Conservation (phyloP, 2,888 invertebrate species). For the Macrosiphum euphorbiae region DNA sequence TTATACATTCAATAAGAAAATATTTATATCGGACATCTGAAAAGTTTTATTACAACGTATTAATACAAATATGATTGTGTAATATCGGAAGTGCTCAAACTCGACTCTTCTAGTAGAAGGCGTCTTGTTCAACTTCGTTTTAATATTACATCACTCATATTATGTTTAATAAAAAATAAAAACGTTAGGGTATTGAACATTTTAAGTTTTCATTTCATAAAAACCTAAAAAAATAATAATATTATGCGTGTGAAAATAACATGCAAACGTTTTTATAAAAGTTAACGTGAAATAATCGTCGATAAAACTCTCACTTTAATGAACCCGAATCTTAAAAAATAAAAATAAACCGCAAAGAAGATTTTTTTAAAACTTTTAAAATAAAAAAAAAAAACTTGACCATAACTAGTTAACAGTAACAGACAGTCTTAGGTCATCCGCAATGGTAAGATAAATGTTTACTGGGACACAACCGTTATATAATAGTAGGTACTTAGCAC, state of each 20-base stretch:
- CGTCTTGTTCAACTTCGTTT: not conserved
- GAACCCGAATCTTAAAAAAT: conserved; percentile 6
- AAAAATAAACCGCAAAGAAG: not conserved
- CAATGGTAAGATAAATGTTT: not conserved
- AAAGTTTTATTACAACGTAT: not conserved
- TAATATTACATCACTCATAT: not conserved
- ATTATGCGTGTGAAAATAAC: not conserved
- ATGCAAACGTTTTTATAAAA: not conserved
- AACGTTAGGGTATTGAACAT: not conserved
- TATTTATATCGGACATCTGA: not conserved
- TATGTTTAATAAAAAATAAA: not conserved
- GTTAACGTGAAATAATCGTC: not conserved
- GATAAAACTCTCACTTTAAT: conserved; percentile 1
- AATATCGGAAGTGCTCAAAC: not conserved
- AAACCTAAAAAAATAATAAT: not conserved
- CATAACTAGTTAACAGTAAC: not conserved
- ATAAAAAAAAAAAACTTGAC: too few relatives aligned
- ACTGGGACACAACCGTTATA: not conserved
- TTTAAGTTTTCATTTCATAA: not conserved
- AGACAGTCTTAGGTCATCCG: not conserved
- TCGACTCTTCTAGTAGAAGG: not conserved
- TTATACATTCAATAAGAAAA: not conserved
- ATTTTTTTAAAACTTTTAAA: not conserved
- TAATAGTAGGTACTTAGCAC: too few relatives aligned
- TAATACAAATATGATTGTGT: not conserved